phyloP scores from a whole-genome alignment of 2,113 vertebrate species.

The Psephotus haematonotus region DNA sequence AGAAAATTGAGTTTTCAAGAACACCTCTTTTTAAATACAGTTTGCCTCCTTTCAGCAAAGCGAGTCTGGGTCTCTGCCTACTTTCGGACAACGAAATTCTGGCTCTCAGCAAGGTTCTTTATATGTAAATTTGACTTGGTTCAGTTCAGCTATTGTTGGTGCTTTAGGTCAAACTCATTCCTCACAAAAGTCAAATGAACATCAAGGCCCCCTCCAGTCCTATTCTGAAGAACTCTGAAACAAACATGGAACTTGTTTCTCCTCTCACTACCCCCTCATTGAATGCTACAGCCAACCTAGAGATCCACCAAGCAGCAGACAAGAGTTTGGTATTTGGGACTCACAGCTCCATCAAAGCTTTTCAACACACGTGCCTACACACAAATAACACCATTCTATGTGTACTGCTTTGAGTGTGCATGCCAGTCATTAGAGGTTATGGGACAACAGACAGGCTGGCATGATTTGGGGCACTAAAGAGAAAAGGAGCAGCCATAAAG shows the following conservation, averaged over 20 bases:
- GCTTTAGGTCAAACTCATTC: not conserved
- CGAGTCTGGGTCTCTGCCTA: not conserved
- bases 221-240: not conserved
- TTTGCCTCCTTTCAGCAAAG: not conserved
- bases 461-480: not conserved
- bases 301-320: not conserved
- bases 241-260: not conserved
- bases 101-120: not conserved
- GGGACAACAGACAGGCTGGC: not conserved
- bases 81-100: not conserved
- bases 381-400: not conserved
- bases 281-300: not conserved
- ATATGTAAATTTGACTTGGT: not conserved
- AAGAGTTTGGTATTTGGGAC: not conserved
- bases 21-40: not conserved
- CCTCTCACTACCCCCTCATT: not conserved
- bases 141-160: not conserved
- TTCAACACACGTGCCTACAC: not conserved
- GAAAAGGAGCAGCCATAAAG: not conserved
- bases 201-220: not conserved
- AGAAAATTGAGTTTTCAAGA: constrained; percentile 24
- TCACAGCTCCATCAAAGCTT: not conserved
- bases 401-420: rapidly evolving
- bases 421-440: not conserved
- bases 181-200: not conserved